Evolutionary conservation across 1,140 invertebrate genomes (phyloP).

Genomic region (Schlechtendalia chinensis): DNA sequence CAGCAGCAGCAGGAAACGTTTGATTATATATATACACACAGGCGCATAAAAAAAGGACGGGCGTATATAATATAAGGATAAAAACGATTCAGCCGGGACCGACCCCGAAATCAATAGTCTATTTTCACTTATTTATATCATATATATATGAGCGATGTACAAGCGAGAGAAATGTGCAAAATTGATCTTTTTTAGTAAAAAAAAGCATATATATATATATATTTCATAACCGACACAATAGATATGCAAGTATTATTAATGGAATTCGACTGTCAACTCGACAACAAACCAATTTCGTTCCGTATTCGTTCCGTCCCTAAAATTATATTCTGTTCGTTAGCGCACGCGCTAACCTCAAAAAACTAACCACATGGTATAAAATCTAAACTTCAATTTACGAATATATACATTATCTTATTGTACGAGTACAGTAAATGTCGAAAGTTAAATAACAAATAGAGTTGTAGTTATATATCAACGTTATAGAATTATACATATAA

Average conservation of each 20-base stretch:
- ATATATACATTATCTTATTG: too few species aligned
- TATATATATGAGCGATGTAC: neutral
- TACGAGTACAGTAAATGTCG: neutral
- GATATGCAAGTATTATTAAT: constrained; percentile 10
- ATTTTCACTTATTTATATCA: neutral
- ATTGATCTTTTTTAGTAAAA: neutral
- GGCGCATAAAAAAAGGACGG: too few species aligned
- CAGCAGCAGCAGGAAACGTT: neutral
- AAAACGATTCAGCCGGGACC: neutral
- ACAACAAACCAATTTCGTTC: neutral
- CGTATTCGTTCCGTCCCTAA: neutral
- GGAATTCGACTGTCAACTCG: neutral
- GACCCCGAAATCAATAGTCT: constrained; percentile 5
- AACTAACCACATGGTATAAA: neutral
- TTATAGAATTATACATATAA: neutral
- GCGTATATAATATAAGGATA: neutral
- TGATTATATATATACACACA: neutral
- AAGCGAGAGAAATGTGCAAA: neutral
- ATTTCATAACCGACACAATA: constrained; percentile 1
- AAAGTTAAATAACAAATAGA: constrained; percentile 7
- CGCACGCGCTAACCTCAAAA: too few species aligned
- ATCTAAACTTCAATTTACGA: neutral
- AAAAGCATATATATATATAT: neutral
- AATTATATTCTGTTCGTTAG: neutral
- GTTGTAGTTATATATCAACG: neutral